Evolutionary conservation across 2,797 vertebrate species (phyloP), one percentile per base, ranked within the genome.

Genomic region (Urocyon cinereoargenteus): DNA sequence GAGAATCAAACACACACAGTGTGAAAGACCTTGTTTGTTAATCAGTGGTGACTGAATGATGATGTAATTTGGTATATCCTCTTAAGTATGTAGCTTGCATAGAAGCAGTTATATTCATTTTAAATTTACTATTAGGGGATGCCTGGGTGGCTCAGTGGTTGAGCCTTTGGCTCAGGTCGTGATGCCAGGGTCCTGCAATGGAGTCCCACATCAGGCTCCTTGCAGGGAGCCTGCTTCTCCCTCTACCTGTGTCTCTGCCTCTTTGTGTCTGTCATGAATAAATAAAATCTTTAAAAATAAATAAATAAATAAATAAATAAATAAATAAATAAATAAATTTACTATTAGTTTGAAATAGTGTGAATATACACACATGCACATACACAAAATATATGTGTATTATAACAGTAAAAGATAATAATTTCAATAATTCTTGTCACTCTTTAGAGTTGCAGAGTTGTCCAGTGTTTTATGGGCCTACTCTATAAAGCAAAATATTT

Each of bases 391-490:
- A 5, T 51, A 83, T 91, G 24, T 79, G 34, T 88, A 40, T 84
- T 79, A 40, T 91, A 85, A 89, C 22, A 92, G 26, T 88, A 90
- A 61, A 55, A 26, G 19, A 64, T 77, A 31, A 83, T 77, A 57
- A 62, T 55, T 92, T 94, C 55, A 73, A 28, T 73, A 70, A 92
- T 83, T 86, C 70, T 78, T 92, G 15, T 90, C 75, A 77, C 16
- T 92, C 51, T 70, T 84, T 26, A 68, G 59, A 55, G 16, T 81
- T 75, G 40, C 14, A 59, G 73, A 40, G 36, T 95, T 79, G 31
- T 14, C 40, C 66, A 5, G 26, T 55, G 28, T 79, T 88, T 36
- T 59, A 2, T 88, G 84, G n/a, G 62, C 59, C 66, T 68, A 12
- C 66, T 36, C 66, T 68, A 21, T 68, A 34, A 68, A 36, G 66